A percentile compares a stretch with the other conserved stretches of the same genome.
Conservation (phyloP, 1,140 invertebrate species). For the Nilaparvata lugens region DNA sequence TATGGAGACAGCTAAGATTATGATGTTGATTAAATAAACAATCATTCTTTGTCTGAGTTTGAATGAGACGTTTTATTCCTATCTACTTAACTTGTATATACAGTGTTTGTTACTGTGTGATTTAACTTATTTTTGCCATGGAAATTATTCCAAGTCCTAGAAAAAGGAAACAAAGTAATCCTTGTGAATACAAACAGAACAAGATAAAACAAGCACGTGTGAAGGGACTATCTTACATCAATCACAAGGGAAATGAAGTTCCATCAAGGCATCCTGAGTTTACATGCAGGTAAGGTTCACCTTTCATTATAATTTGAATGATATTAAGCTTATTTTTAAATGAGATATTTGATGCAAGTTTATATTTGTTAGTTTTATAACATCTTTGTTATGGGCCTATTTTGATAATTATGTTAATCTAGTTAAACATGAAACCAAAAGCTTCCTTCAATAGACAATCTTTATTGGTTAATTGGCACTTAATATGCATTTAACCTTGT, state of each 20-base stretch:
- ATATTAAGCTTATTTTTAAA: slow-evolving; percentile 10
- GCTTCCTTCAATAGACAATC: too few relatives aligned
- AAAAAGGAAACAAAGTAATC: too few relatives aligned
- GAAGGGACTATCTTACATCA: slow-evolving; percentile 10
- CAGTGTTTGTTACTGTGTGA: not conserved
- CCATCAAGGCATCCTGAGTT: slow-evolving; percentile 2
- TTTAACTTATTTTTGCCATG: too few relatives aligned
- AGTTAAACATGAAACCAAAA: slow-evolving; percentile 8
- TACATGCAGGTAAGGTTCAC: slow-evolving; percentile 4
- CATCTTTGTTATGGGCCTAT: slow-evolving; percentile 5
- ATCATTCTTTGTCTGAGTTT: too few relatives aligned
- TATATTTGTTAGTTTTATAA: slow-evolving; percentile 1
- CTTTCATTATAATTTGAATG: slow-evolving; percentile 9
- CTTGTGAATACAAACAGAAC: slow-evolving; percentile 8
- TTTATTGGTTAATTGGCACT: too few relatives aligned
- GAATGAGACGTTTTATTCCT: too few relatives aligned
- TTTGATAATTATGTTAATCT: slow-evolving; percentile 5
- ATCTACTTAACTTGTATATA: not conserved
- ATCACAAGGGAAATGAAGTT: slow-evolving; percentile 12
- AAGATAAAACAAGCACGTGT: slow-evolving; percentile 12
- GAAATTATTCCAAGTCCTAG: too few relatives aligned
- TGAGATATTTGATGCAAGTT: slow-evolving; percentile 1
- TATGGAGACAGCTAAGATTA: too few relatives aligned
- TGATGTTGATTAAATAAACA: too few relatives aligned
- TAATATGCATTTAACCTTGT: too few relatives aligned